phyloP scores from a whole-genome alignment of 2,797 vertebrate species.

The Onychomys torridus region DNA sequence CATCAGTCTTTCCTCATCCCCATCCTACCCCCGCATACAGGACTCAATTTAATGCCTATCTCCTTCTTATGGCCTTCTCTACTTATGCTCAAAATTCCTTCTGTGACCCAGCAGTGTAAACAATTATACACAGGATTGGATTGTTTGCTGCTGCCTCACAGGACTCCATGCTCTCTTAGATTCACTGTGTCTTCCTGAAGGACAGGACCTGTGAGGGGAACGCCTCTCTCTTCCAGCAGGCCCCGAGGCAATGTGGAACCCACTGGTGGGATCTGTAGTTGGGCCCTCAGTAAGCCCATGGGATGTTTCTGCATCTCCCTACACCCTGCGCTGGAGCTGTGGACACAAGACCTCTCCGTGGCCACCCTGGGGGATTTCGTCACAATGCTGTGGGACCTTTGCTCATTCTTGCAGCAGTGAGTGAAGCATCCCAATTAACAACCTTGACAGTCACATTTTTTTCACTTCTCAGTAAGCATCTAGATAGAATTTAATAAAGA shows the following conservation, averaged over 20 bases:
- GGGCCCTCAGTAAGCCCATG: neutral
- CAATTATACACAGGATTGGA: neutral
- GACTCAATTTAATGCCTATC: neutral
- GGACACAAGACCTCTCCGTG: neutral
- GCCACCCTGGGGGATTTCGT: neutral
- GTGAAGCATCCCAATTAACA: neutral
- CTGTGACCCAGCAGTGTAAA: neutral
- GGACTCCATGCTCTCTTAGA: neutral
- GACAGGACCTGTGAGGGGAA: neutral
- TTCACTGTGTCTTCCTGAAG: neutral
- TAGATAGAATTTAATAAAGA: conserved; percentile 27
- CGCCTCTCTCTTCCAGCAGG: neutral
- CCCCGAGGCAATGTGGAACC: neutral
- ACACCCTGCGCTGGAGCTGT: neutral
- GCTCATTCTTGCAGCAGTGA: conserved; percentile 26
- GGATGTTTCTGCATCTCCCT: neutral
- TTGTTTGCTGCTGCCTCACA: neutral
- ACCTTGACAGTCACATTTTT: neutral
- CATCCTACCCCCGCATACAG: neutral
- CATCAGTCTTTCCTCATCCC: neutral
- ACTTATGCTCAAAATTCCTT: neutral
- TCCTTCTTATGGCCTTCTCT: neutral
- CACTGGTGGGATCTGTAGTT: neutral
- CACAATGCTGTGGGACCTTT: neutral
- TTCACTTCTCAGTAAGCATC: conserved; percentile 25